phyloP scores from a whole-genome alignment of 2,113 vertebrate species.

The Chlorodrepanis virens region DNA sequence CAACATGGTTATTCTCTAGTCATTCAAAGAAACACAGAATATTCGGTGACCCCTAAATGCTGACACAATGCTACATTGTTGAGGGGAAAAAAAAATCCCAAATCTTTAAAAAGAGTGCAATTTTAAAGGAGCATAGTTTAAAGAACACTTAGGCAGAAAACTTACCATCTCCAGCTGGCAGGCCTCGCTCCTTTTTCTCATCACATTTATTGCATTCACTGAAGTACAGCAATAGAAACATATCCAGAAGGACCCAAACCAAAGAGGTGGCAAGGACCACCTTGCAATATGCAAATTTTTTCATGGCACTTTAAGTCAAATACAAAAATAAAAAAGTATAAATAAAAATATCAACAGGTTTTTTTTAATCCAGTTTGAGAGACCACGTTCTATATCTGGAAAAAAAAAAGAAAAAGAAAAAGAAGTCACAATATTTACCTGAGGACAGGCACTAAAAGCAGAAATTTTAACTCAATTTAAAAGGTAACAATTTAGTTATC shows the following conservation, averaged over 20 bases:
- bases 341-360: constrained; percentile 71
- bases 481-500: not conserved
- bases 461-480: not conserved
- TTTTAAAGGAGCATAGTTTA: not conserved
- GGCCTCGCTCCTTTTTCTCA: constrained; percentile 90
- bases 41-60: not conserved
- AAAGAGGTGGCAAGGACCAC: constrained; percentile 98
- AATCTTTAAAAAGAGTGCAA: not conserved
- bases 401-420: not conserved
- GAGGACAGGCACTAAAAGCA: not conserved
- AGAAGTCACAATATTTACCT: not conserved
- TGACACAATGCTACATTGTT: not conserved
- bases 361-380: constrained; percentile 70
- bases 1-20: not conserved
- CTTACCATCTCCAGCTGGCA: constrained; percentile 86
- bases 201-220: constrained; percentile 99
- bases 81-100: too few relatives aligned
- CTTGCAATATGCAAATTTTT: constrained; percentile 98
- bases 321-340: constrained; percentile 74
- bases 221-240: constrained; percentile 99
- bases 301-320: constrained; percentile 87
- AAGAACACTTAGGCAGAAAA: not conserved
- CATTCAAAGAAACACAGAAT: not conserved
- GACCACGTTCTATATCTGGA: constrained; percentile 66
- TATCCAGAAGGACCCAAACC: constrained; percentile 99